Evolutionary conservation across 2,113 vertebrate species (phyloP).

Genomic region (Calidris pygmaea): DNA sequence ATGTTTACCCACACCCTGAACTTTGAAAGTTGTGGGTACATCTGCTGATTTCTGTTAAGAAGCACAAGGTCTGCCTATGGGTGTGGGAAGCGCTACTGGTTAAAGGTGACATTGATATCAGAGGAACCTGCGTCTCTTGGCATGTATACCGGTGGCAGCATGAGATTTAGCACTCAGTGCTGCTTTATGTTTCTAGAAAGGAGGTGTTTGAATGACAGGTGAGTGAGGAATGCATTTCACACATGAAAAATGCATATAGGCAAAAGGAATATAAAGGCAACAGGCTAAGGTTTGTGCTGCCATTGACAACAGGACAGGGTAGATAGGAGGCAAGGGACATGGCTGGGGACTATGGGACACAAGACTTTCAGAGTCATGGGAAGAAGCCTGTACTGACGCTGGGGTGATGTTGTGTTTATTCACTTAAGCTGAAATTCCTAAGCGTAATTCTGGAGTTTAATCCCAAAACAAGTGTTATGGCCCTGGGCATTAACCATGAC

Average conservation of each 20-base stretch:
- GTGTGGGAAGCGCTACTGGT: not conserved
- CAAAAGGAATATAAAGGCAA: not conserved
- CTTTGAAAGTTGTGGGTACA: not conserved
- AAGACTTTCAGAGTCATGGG: not conserved
- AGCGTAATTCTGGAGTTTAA: not conserved
- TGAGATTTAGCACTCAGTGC: not conserved
- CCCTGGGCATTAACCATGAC: not conserved
- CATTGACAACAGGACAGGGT: not conserved
- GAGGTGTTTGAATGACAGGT: accelerated
- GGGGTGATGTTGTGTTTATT: not conserved
- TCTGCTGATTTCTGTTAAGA: not conserved
- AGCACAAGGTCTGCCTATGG: not conserved
- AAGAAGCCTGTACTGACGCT: not conserved
- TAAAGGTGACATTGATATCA: not conserved
- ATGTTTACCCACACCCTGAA: not conserved
- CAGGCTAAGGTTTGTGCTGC: not conserved
- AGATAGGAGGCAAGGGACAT: not conserved
- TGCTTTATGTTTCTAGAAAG: not conserved
- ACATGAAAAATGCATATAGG: not conserved
- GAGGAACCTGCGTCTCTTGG: not conserved
- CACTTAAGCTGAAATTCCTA: not conserved
- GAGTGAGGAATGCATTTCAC: not conserved
- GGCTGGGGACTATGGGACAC: not conserved
- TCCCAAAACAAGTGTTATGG: not conserved
- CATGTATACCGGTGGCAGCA: not conserved